phyloP scores from a whole-genome alignment of 2,888 invertebrate species.

The Scaptomyza tumidula region DNA sequence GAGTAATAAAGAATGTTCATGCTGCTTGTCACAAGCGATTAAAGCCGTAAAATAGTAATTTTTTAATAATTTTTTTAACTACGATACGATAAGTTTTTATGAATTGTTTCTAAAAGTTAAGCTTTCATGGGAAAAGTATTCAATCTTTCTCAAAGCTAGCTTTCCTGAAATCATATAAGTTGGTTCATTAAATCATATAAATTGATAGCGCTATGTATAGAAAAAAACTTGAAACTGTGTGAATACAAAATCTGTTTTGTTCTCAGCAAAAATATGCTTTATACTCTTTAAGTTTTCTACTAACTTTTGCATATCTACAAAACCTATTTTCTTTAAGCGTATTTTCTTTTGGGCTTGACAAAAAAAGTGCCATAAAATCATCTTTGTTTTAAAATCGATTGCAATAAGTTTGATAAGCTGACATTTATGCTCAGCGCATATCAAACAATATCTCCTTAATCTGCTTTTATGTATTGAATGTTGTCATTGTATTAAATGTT shows the following conservation, averaged over 20 bases:
- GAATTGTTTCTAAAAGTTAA: not conserved
- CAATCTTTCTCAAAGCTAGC: not conserved
- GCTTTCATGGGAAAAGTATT: not conserved
- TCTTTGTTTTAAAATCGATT: not conserved
- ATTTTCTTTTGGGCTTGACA: not conserved
- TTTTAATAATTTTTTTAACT: too few relatives aligned
- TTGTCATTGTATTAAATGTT: not conserved
- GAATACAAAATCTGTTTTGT: not conserved
- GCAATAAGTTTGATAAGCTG: not conserved
- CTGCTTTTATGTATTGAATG: not conserved
- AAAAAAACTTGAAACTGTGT: not conserved
- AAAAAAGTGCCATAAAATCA: not conserved
- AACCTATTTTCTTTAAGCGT: not conserved
- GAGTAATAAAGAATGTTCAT: constrained; percentile 5
- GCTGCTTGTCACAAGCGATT: too few relatives aligned
- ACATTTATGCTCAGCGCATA: too few relatives aligned
- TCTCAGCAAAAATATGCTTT: not conserved
- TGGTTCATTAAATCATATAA: not conserved
- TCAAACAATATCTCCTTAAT: not conserved
- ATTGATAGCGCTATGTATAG: not conserved
- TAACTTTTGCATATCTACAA: not conserved
- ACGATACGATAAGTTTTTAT: not conserved
- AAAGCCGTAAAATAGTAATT: not conserved
- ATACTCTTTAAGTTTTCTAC: not conserved
- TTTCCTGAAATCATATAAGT: too few relatives aligned